Conservation (phyloP, 2,113 vertebrate genomes). For the Labrus mixtus region DNA sequence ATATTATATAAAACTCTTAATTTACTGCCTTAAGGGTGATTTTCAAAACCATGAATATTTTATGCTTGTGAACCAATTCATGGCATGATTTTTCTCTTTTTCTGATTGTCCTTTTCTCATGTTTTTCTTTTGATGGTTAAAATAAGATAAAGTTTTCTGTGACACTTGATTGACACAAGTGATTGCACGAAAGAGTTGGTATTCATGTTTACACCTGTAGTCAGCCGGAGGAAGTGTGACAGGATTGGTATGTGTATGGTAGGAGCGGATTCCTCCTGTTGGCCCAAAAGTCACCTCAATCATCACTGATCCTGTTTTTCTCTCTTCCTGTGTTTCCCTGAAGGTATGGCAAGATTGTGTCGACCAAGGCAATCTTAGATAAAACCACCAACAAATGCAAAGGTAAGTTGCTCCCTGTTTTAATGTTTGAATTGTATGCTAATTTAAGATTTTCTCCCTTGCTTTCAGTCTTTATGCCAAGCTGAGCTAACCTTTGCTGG, state of each 20-base stretch:
- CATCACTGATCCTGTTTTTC: slow-evolving; percentile 27
- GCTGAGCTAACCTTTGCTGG: neutral
- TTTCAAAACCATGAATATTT: slow-evolving; percentile 35
- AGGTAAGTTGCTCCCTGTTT: slow-evolving; percentile 81
- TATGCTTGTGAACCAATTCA: slow-evolving; percentile 18
- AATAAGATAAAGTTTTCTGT: slow-evolving; percentile 39
- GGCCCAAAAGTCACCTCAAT: slow-evolving; percentile 17
- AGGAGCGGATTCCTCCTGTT: slow-evolving; percentile 53
- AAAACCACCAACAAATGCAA: slow-evolving; percentile 97
- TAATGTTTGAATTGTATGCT: neutral
- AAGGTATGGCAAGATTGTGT: slow-evolving; percentile 96
- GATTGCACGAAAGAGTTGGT: slow-evolving; percentile 14
- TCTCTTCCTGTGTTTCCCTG: slow-evolving; percentile 23
- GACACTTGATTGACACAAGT: slow-evolving; percentile 23
- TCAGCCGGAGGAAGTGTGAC: slow-evolving; percentile 33
- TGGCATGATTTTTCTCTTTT: slow-evolving; percentile 17
- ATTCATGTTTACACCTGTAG: slow-evolving; percentile 60
- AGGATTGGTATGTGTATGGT: slow-evolving; percentile 32
- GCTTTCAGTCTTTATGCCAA: neutral
- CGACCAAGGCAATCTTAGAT: slow-evolving; percentile 94
- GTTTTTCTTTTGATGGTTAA: neutral
- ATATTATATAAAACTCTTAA: slow-evolving; percentile 30
- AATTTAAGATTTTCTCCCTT: neutral
- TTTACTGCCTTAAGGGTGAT: slow-evolving; percentile 27
- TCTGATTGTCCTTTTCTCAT: slow-evolving; percentile 2